Conservation (phyloP, 2,113 vertebrate species). For the Triplophysa tibetana region DNA sequence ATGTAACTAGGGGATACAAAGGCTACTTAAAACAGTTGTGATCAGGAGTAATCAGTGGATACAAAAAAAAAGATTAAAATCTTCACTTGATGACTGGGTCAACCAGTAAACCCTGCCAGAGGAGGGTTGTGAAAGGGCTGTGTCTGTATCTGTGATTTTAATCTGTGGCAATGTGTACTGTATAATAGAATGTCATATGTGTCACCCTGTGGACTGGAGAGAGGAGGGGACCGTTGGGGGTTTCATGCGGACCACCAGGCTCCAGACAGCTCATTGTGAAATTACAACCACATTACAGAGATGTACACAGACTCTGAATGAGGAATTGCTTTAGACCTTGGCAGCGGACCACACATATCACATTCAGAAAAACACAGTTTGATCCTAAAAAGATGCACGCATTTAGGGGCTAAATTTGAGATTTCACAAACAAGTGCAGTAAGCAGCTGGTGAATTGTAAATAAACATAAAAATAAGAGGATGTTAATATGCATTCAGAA, state of each 20-base stretch:
- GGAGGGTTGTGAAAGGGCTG: too few relatives aligned
- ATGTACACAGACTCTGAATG: neutral
- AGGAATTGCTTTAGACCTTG: neutral
- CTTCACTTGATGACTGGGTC: too few relatives aligned
- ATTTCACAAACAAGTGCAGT: constrained; percentile 36
- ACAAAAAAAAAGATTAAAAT: too few relatives aligned
- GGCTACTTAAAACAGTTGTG: too few relatives aligned
- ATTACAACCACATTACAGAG: neutral
- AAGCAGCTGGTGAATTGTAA: constrained; percentile 54
- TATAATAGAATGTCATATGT: constrained; percentile 68
- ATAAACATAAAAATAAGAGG: constrained; percentile 52
- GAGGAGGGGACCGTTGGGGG: too few relatives aligned
- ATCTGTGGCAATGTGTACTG: constrained; percentile 59
- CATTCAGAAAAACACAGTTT: constrained; percentile 12
- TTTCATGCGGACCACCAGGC: too few relatives aligned
- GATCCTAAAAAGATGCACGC: constrained; percentile 35
- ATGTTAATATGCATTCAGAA: constrained; percentile 49
- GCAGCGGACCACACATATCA: constrained; percentile 40
- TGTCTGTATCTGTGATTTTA: constrained; percentile 51
- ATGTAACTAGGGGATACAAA: too few relatives aligned
- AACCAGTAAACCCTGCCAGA: too few relatives aligned
- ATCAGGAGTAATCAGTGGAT: too few relatives aligned
- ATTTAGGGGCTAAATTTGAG: constrained; percentile 44
- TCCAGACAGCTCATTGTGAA: neutral
- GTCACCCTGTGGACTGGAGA: constrained; percentile 52